Base-by-base conservation (phyloP, 2,113 vertebrate species). In the Pampusana beccarii region DNA sequence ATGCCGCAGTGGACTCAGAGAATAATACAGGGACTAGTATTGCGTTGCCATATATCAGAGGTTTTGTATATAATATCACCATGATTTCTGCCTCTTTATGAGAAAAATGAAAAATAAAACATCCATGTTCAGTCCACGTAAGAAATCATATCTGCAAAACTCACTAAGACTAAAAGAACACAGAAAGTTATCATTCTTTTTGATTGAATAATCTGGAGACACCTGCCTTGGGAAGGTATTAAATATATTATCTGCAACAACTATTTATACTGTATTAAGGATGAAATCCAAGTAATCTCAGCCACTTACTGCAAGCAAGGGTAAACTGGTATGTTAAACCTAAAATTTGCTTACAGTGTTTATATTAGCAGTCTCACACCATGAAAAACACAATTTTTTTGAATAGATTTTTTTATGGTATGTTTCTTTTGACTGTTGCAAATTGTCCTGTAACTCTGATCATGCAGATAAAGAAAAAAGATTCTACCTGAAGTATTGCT, bases 111-210 rank as follows among this genome's bases (percentile, higher is more conserved):
- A 71, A 84, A 51, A 7, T 6, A 26, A 62, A 65, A 34, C 3
- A 54, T 36, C 66, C 13, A 2, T 24, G 5, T 25, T 72, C 26
- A 23, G 46, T 54, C 44, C 0, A 0, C 31, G 48, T 58, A 65
- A 82, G 44, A 80, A 90, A 53, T 3, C 1, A 0, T 24, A 46
- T 20, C 80, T 53, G 48, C 26, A 92, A 77, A 91, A 70, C 58
- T 70, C 29, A 58, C 20, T 28, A 62, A 31, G 19, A 33, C 54
- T 86, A 46, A 88, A 82, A 80, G 10, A 80, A 20, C 33, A 34
- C 13, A 34, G 20, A 21, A 91, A 34, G 15, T 23, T 64, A 28
- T 23, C 9, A n/a, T 29, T 53, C 26, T 67, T 88, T 90, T 65
- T 88, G 10, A 88, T 60, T 80, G 38, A 70, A 16, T 34, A 56